Conservation (phyloP, 2,113 vertebrate species). For the Xenopus laevis region DNA sequence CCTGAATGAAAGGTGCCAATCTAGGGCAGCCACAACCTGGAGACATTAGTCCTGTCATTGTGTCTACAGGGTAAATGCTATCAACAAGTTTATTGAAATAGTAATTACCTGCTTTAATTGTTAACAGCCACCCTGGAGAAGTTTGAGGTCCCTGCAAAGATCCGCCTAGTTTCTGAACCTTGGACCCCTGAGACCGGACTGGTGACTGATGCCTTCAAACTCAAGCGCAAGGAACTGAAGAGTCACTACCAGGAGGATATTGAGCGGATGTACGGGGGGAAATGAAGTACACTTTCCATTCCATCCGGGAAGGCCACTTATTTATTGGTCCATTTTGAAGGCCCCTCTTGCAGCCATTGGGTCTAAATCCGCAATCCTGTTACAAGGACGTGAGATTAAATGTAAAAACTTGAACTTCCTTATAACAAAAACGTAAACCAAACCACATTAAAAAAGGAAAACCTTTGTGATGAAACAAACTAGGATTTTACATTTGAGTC, state of each 20-base stretch:
- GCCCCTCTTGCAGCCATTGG: conserved; percentile 10
- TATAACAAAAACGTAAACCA: background rate
- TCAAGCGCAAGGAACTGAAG: conserved; percentile 90
- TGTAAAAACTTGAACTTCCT: conserved; percentile 37
- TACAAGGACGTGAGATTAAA: conserved; percentile 23
- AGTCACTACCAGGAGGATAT: conserved; percentile 85
- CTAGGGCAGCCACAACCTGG: too few species aligned
- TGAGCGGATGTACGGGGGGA: conserved; percentile 81
- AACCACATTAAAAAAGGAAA: background rate
- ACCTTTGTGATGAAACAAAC: background rate
- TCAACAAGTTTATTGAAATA: background rate
- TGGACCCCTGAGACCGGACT: conserved; percentile 95
- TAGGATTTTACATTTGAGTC: background rate
- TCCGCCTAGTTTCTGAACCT: conserved; percentile 82
- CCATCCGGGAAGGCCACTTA: background rate
- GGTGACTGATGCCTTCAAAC: conserved; percentile 94
- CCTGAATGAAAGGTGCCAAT: too few species aligned
- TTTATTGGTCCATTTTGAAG: conserved; percentile 14
- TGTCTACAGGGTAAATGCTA: too few species aligned
- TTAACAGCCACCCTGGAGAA: conserved; percentile 81
- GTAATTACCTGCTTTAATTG: background rate
- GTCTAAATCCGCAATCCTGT: background rate
- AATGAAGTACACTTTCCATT: conserved; percentile 9
- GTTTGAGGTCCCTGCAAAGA: conserved; percentile 91
- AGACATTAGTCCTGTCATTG: too few species aligned